Evolutionary conservation across 2,113 vertebrate species (phyloP).

Genomic region (Oryzias melastigma): DNA sequence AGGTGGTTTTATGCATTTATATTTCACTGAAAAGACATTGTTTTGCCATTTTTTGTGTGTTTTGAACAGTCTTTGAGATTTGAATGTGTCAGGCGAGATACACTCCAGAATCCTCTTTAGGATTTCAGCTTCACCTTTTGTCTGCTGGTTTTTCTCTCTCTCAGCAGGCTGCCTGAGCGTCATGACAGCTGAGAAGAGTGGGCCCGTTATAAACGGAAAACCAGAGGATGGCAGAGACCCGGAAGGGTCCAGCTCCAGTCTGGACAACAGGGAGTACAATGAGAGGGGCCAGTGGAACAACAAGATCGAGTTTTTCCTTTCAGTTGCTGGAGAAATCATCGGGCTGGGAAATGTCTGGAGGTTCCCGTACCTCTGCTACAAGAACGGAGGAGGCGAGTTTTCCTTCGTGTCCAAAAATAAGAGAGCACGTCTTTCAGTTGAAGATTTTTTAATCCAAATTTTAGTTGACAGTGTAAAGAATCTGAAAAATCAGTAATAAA

Average conservation of each 20-base stretch:
- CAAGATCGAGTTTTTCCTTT: constrained; percentile 96
- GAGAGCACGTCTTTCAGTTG: neutral
- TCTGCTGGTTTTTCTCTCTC: constrained; percentile 9
- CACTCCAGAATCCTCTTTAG: constrained; percentile 15
- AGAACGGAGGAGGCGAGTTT: constrained; percentile 96
- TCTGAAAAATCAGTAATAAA: constrained; percentile 9
- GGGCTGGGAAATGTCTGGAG: constrained; percentile 98
- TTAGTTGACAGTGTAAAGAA: too few species aligned
- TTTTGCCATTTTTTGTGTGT: constrained; percentile 31
- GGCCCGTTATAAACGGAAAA: constrained; percentile 93
- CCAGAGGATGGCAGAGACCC: constrained; percentile 88
- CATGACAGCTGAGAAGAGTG: constrained; percentile 97
- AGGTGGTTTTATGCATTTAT: neutral
- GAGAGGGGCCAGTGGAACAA: constrained; percentile 99
- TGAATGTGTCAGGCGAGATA: constrained; percentile 5
- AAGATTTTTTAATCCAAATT: neutral
- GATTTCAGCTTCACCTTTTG: constrained; percentile 23
- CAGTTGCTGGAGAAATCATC: constrained; percentile 98
- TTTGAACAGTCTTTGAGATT: constrained; percentile 18
- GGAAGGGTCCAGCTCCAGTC: constrained; percentile 83
- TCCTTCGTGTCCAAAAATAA: neutral
- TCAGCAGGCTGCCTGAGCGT: constrained; percentile 81
- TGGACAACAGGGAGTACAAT: constrained; percentile 84
- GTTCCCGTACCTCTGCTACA: constrained; percentile 99
- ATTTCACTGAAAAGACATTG: neutral